A percentile compares a stretch with the other conserved stretches of the same genome.
Conservation (phyloP, 2,113 vertebrate species). For the Laticauda laticaudata region DNA sequence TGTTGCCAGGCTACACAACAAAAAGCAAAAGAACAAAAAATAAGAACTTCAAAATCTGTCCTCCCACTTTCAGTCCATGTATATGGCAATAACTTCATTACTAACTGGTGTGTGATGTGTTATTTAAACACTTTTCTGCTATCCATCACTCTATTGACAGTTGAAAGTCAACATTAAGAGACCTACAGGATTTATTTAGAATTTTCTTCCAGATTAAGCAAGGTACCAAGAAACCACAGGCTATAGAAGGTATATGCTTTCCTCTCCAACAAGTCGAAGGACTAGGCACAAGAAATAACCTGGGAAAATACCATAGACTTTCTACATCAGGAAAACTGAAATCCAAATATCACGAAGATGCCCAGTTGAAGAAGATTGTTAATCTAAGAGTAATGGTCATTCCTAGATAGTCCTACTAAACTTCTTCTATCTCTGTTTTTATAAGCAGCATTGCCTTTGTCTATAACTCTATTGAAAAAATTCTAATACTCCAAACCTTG, state of each 20-base stretch:
- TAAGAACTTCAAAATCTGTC: not conserved
- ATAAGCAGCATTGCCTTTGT: not conserved
- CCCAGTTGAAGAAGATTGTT: not conserved
- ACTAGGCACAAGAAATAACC: not conserved
- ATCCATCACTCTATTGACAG: not conserved
- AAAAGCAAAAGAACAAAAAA: not conserved
- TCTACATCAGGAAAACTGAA: not conserved
- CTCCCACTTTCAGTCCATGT: not conserved
- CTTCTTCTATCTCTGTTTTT: not conserved
- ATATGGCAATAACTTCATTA: not conserved
- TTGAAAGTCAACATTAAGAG: not conserved
- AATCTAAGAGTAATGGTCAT: not conserved
- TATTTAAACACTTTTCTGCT: not conserved
- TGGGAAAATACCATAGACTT: not conserved
- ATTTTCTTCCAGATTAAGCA: not conserved
- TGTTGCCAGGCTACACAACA: not conserved
- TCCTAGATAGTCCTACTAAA: not conserved
- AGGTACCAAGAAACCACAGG: not conserved
- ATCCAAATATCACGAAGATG: not conserved
- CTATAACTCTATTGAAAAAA: not conserved
- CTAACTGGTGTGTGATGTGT: not conserved
- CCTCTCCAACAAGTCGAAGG: not conserved
- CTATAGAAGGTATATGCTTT: not conserved
- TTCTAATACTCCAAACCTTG: not conserved
- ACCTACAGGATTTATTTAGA: not conserved